A percentile compares a stretch with the other conserved stretches of the same genome.
phyloP scores from a whole-genome alignment of 1,140 invertebrate species.

The Ips nitidus region DNA sequence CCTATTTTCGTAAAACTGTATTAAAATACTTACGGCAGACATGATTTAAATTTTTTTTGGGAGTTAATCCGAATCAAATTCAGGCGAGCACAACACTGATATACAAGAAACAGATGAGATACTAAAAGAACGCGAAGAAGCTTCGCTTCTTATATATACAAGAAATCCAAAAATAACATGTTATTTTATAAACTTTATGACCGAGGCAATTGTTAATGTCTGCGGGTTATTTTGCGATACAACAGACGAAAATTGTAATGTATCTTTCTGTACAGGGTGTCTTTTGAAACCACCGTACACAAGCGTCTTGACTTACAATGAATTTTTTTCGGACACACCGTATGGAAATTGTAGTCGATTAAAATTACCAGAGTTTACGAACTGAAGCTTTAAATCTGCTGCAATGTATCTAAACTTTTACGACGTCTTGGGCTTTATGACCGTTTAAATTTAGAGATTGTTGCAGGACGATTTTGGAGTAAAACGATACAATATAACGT shows the following conservation, averaged over 20 bases:
- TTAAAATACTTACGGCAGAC: constrained; percentile 1
- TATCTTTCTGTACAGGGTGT: background rate
- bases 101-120: constrained; percentile 5
- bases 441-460: constrained; percentile 9
- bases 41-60: background rate
- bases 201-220: constrained; percentile 11
- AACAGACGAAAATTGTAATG: background rate
- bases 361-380: constrained; percentile 2
- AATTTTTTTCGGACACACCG: background rate
- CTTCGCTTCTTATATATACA: constrained; percentile 4
- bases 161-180: constrained; percentile 7
- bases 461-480: background rate
- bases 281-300: background rate
- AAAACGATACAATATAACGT: background rate
- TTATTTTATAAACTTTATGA: constrained; percentile 8
- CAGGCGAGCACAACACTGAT: background rate
- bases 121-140: constrained; percentile 1
- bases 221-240: background rate
- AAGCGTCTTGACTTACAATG: background rate
- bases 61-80: background rate
- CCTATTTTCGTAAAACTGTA: too few species aligned
- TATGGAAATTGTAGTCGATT: constrained; percentile 1
- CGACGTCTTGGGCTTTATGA: constrained; percentile 8
- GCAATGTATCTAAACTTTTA: constrained; percentile 8
- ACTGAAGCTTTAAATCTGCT: constrained; percentile 5